Evolutionary conservation across 2,113 vertebrate species (phyloP), one percentile per base, ranked within the genome.

Genomic region (Thunnus maccoyii): DNA sequence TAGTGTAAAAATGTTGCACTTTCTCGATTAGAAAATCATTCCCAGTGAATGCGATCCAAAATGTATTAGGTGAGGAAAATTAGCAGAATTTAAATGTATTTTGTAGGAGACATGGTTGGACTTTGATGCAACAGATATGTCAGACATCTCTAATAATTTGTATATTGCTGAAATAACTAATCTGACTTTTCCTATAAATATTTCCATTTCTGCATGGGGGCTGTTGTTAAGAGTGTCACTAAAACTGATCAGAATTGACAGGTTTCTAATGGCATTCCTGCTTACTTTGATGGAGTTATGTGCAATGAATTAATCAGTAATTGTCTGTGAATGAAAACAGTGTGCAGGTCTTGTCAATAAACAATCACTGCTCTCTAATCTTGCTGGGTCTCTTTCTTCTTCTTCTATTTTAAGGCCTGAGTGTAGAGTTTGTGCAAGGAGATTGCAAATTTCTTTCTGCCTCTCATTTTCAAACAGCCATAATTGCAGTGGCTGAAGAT

Each of bases 331-430:
- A 71, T 61, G 41, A 81, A 85, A 78, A 58, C 46, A 50, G 11
- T 25, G 3, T 15, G 58, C 44, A 55, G 55, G 17, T 63, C 83
- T 55, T 16, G 79, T 89, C 90, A 87, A 93, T 90, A 91, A 93
- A 86, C 89, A 89, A 91, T 89, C 88, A 85, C 68, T 2, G 69
- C 77, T 55, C 69, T 11, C 30, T 82, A 86, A 89, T 87, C 68
- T 32, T 0, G 17, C 17, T 8, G 16, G 46, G 20, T 18, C 9
- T 58, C 36, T 32, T 66, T 66, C 62, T 65, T 47, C 14, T 22
- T 22, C 22, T 80, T 75, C 57, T n/a, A 16, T 76, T 60, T 76
- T 0, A 6, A 66, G 22, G 62, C 41, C 36, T 3, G 12, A 36
- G 58, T 12, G 48, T 1, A 3, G 58, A 66, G 70, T 5, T 20